Evolutionary conservation across 2,797 vertebrate species (phyloP).

Genomic region (Anguilla pacifica): DNA sequence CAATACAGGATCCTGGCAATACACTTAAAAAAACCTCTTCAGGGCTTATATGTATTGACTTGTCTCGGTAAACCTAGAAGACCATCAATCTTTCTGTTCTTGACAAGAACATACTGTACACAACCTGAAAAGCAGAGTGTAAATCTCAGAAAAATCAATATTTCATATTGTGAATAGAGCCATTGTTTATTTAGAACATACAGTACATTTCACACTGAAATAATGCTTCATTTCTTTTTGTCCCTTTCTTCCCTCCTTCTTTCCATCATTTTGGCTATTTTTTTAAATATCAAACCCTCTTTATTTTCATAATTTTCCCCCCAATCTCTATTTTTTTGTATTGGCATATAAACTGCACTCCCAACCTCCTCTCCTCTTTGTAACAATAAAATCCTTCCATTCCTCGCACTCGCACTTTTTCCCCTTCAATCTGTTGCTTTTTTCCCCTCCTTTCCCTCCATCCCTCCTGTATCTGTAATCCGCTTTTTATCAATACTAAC

Average conservation of each 20-base stretch:
- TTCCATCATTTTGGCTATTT: neutral
- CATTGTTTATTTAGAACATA: neutral
- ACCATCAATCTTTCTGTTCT: neutral
- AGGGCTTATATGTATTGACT: neutral
- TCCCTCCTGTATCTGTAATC: neutral
- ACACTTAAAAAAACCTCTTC: too few relatives aligned
- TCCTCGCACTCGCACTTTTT: neutral
- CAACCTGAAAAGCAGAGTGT: neutral
- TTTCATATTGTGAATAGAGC: slow-evolving; percentile 6
- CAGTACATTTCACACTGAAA: neutral
- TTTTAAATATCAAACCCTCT: too few relatives aligned
- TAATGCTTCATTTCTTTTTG: neutral
- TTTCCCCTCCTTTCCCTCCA: neutral
- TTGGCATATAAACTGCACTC: neutral
- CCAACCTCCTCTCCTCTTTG: neutral
- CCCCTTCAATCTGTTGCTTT: neutral
- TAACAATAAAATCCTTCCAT: neutral
- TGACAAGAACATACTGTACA: neutral
- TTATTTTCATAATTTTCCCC: neutral
- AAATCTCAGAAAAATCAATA: neutral
- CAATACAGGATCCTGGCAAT: neutral
- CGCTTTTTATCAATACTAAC: too few relatives aligned
- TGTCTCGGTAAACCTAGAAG: neutral
- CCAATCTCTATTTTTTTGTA: neutral
- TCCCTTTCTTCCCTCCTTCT: neutral